Evolutionary conservation across 2,113 vertebrate genomes (phyloP), one percentile per base, ranked within the genome.

Genomic region (Oreochromis spilurus): DNA sequence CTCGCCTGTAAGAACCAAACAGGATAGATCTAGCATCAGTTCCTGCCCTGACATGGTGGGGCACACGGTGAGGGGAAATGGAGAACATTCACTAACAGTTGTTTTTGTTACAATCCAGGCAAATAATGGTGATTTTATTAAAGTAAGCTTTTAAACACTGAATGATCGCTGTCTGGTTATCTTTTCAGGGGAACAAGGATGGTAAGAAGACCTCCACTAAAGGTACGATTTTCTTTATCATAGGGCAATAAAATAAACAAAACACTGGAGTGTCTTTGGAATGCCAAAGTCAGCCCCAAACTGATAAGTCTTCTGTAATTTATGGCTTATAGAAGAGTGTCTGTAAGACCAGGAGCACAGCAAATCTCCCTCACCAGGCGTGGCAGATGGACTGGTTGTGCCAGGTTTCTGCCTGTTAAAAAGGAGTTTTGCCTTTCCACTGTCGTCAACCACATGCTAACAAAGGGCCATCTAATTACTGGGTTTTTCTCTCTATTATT

Each of bases 1-100:
- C 1, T 87, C 93, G 7, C 91, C 91, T 38, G 65, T 26, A 8
- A 21, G 14, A 16, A 7, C 38, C 21, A 67, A 77, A 31, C 88
- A 82, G 10, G 85, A 88, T 3, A 90, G 80, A 14, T 52, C 70
- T 3, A 96, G 95, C 43, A 38, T 94, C 58, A 96, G 88, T 43
- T 96, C 96, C 81, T 95, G 92, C 57, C 95, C 96, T 45, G 96
- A 97, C 14, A 96, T 97, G 96, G 95, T 94, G n/a, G 94, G 94
- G 67, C 92, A 94, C 31, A 91, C 77, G 90, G 96, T 96, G 82
- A 93, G 94, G 21, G 10, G 19, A 70, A 36, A 31, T 57, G 5
- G 31, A 29, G 19, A 9, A 72, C 17, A 14, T 77, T 29, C 52
- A 7, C 29, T 5, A 9, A n/a, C 21, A 62, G 14, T 75, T 16